Percentiles rank a stretch among this genome's conserved stretches.
Evolutionary conservation across 2,888 invertebrate genomes (phyloP).

Genomic region (Cacoxenus indagator): DNA sequence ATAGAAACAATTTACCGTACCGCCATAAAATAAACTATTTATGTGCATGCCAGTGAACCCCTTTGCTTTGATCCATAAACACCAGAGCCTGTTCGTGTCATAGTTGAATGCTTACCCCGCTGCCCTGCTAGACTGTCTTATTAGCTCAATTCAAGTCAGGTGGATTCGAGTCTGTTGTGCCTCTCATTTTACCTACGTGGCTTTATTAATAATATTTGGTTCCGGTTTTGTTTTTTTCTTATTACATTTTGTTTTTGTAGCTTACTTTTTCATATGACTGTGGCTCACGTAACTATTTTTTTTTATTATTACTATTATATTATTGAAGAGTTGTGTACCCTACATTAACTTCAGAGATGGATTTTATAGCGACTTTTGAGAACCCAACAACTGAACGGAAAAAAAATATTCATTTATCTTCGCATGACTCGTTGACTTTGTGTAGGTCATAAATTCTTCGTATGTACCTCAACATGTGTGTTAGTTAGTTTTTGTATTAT

Average conservation of each 20-base stretch:
- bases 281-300: background rate
- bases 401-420: no score
- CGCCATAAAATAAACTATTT: slow-evolving; percentile 8
- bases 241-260: background rate
- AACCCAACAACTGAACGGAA: no score
- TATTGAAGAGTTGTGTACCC: background rate
- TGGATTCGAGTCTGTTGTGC: background rate
- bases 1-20: background rate
- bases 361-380: no score
- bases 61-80: no score
- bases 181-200: slow-evolving; percentile 8
- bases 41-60: slow-evolving; percentile 4
- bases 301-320: slow-evolving; percentile 5
- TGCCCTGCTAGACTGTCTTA: background rate
- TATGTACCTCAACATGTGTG: background rate
- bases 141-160: background rate
- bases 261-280: background rate
- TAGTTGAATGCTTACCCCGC: background rate
- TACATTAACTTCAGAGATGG: no score
- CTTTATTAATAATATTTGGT: slow-evolving; percentile 14
- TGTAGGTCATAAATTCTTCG: background rate
- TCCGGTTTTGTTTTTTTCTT: background rate
- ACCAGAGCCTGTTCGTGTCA: no score
- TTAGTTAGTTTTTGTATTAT: background rate
- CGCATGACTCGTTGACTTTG: no score